These are phyloP conservation scores for Diuraphis noxia DNA, from an alignment of 1,140 invertebrate genomes.

Conservation along the genomic window DNA sequence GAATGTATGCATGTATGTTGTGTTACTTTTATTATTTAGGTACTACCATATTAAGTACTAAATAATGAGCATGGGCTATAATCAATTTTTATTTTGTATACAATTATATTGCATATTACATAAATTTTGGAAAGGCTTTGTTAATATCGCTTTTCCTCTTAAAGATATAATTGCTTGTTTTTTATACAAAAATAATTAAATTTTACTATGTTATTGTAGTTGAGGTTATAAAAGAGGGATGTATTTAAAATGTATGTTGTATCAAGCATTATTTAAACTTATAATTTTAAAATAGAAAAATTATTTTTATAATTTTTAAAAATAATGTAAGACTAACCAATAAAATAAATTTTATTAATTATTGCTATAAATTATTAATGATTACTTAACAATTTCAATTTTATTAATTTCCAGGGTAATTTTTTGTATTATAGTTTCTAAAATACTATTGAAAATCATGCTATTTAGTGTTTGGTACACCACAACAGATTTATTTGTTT, in stretches of 20 bases:
- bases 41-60: background rate
- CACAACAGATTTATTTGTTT: background rate
- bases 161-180: background rate
- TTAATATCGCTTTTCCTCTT: background rate
- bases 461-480: background rate
- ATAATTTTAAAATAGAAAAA: background rate
- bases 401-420: background rate
- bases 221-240: too few species aligned
- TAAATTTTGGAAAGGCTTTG: background rate
- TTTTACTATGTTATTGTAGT: background rate
- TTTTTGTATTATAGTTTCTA: background rate
- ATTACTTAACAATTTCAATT: background rate
- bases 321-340: background rate
- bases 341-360: background rate
- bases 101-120: background rate
- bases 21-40: background rate
- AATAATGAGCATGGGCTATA: conserved; percentile 13
- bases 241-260: too few species aligned
- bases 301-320: background rate
- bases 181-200: background rate
- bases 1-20: conserved; percentile 23
- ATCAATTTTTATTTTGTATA: background rate
- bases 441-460: background rate
- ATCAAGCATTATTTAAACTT: background rate
- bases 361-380: background rate